Conservation (phyloP, 2,797 vertebrate species). For the Toxotes lorentzi region DNA sequence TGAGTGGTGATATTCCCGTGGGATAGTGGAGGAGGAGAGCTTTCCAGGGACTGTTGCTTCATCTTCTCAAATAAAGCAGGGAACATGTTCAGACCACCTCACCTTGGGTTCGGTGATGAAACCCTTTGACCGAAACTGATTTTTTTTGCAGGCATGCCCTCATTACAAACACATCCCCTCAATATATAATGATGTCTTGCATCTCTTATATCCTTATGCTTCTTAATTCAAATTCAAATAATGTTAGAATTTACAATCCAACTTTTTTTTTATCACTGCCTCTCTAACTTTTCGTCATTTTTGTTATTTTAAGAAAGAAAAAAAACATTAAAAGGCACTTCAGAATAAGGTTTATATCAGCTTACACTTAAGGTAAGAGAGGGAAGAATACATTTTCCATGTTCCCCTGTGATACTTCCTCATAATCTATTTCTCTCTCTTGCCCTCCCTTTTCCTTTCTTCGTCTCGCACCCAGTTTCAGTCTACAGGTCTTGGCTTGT, state of each 20-base stretch:
- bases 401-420: slow-evolving; percentile 64
- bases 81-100: slow-evolving; percentile 85
- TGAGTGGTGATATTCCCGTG: slow-evolving; percentile 87
- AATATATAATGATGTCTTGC: background rate
- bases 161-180: slow-evolving; percentile 31
- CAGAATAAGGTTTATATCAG: slow-evolving; percentile 8
- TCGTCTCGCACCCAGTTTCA: slow-evolving; percentile 83
- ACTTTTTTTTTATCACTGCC: background rate
- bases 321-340: background rate
- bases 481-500: slow-evolving; percentile 82
- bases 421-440: slow-evolving; percentile 68
- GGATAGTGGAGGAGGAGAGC: slow-evolving; percentile 82
- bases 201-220: background rate
- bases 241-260: background rate
- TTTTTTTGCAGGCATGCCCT: slow-evolving; percentile 51
- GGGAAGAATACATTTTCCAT: slow-evolving; percentile 37
- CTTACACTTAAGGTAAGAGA: slow-evolving; percentile 2
- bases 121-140: slow-evolving; percentile 66
- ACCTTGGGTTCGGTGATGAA: slow-evolving; percentile 58
- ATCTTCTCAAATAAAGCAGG: slow-evolving; percentile 75
- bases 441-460: slow-evolving; percentile 76
- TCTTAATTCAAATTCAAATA: background rate
- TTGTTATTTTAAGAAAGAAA: background rate
- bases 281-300: background rate
- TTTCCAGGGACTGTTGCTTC: slow-evolving; percentile 86